Base-by-base conservation (phyloP, 2,888 invertebrate genomes). In the Epirrita christyi region DNA sequence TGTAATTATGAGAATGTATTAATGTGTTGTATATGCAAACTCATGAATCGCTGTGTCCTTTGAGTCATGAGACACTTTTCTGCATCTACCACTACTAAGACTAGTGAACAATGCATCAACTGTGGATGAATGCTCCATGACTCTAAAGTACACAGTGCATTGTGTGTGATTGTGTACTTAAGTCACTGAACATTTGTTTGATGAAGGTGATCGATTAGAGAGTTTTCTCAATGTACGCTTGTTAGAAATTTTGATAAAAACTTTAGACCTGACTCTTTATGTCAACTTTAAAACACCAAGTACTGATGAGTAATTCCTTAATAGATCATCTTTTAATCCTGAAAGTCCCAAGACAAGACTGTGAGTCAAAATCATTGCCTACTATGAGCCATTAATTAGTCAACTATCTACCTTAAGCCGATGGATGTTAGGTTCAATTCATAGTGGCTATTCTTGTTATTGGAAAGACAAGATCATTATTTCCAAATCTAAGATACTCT, bases 201-300 rank as follows among this genome's bases (percentile, higher is more conserved):
- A 3, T 11, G 6, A 11, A 28, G 43, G 13, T 38, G 36, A 41
- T 45, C 37, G 11, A 27, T 42, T 21, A 14, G 21, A 29, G 38
- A 46, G n/a, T 46, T 11, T 14, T 14, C 11, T 48, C 21, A 36
- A 8, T 13, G 21, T 13, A 21, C 6, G 6, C 27, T 38, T 53
- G 11, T 49, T 45, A 44, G 43, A 21, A 44, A 41, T 53, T 54
- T 58, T 57, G 47, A 57, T 57, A 57, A 7, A 27, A 7, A 27
- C 21, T 56, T 51, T 47, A 51, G 40, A 10, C 38, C 32, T 45
- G 45, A 28, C 38, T 40, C 21, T 42, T 13, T 13, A 11, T n/a
- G 43, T 8, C 29, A 37, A 36, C n/a, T n/a, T 44, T 21, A 15
- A 37, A 55, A 49, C 21, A 55, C 32, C 32, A 49, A 40, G 21